Conservation (phyloP, 2,797 vertebrate genomes). For the Anomalospiza imberbis region DNA sequence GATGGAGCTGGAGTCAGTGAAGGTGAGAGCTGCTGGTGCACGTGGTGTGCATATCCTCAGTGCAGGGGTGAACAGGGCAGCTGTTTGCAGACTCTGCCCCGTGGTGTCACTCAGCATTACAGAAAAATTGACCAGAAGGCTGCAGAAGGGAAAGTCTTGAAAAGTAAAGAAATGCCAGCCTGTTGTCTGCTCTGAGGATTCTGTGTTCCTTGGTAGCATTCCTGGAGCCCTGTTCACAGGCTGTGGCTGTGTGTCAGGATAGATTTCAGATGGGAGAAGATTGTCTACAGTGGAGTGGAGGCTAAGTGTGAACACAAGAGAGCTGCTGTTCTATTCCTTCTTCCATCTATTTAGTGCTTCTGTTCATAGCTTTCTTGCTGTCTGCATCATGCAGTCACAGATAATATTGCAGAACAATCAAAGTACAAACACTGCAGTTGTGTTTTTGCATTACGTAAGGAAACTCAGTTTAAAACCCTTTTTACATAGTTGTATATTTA, state of each 20-base stretch:
- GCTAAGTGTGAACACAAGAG: background rate
- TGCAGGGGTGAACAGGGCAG: no score
- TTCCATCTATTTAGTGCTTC: background rate
- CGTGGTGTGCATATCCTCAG: fast-evolving
- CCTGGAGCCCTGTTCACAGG: background rate
- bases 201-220: background rate
- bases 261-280: background rate
- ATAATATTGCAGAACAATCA: background rate
- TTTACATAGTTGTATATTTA: background rate
- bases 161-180: background rate
- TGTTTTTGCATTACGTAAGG: background rate
- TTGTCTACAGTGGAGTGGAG: background rate
- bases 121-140: background rate
- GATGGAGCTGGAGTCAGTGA: constrained; percentile 86
- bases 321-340: background rate
- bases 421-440: background rate
- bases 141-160: background rate
- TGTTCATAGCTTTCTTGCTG: background rate
- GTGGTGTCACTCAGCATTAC: background rate
- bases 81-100: background rate
- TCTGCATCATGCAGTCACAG: background rate
- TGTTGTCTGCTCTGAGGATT: background rate
- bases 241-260: background rate
- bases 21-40: constrained; percentile 73
- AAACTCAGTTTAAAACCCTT: background rate